phyloP scores from a whole-genome alignment of 2,888 invertebrate genomes.

The Acrocyrtus sp. region DNA sequence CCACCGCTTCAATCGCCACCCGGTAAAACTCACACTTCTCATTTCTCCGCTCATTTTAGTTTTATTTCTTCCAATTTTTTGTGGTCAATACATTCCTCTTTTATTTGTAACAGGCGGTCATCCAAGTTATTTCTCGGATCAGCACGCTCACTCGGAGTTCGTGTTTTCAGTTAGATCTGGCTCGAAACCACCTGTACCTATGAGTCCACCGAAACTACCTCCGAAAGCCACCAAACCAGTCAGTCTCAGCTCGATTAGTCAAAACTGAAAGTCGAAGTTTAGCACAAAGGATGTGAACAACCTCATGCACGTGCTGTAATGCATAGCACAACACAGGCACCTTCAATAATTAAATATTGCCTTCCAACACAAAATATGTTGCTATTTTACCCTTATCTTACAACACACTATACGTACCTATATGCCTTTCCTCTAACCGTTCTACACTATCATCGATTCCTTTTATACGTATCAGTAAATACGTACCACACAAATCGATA shows the following conservation, averaged over 20 bases:
- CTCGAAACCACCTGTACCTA: slow-evolving; percentile 31
- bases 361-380: too few relatives aligned
- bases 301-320: too few relatives aligned
- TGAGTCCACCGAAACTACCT: slow-evolving; percentile 56
- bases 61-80: not conserved
- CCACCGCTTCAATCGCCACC: slow-evolving; percentile 53
- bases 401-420: too few relatives aligned
- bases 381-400: too few relatives aligned
- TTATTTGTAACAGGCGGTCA: slow-evolving; percentile 18
- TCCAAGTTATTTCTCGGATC: slow-evolving; percentile 46
- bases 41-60: not conserved
- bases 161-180: slow-evolving; percentile 42
- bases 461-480: too few relatives aligned
- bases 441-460: too few relatives aligned
- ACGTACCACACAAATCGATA: too few relatives aligned
- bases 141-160: slow-evolving; percentile 24
- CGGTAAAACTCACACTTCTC: slow-evolving; percentile 19
- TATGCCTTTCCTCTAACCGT: too few relatives aligned
- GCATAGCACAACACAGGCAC: too few relatives aligned
- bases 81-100: not conserved
- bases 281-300: too few relatives aligned
- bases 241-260: slow-evolving; percentile 38
- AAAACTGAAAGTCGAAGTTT: too few relatives aligned
- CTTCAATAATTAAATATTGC: too few relatives aligned
- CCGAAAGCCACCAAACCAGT: slow-evolving; percentile 53